Conservation (phyloP, 1,140 invertebrate species). For the Pseudomyrmex sp. region DNA sequence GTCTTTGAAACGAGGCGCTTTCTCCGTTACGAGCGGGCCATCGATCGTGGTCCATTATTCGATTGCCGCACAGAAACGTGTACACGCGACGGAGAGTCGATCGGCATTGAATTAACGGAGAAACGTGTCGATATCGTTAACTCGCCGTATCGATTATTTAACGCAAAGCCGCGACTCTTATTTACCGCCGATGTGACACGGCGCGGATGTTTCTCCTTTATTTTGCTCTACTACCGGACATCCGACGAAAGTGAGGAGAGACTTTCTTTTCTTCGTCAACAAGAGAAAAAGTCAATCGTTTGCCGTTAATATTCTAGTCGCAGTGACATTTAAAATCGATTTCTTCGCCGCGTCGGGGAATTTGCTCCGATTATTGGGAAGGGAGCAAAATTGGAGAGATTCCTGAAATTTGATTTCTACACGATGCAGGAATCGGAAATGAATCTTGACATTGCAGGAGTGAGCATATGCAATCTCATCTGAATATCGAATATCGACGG, state of each 20-base stretch:
- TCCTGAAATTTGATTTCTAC: constrained; percentile 17
- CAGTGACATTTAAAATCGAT: neutral
- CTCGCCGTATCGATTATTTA: constrained; percentile 39
- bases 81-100: neutral
- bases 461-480: neutral
- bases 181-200: constrained; percentile 10
- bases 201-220: neutral
- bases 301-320: neutral
- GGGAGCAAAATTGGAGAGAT: neutral
- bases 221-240: neutral
- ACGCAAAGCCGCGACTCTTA: constrained; percentile 35
- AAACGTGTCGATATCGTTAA: constrained; percentile 48
- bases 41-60: constrained; percentile 54
- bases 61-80: constrained; percentile 39
- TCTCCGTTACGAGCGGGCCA: constrained; percentile 44
- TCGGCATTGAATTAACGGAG: constrained; percentile 42
- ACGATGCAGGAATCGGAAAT: neutral
- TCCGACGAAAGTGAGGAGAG: too few relatives aligned
- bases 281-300: constrained; percentile 5
- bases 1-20: constrained; percentile 51
- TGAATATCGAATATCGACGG: constrained; percentile 7
- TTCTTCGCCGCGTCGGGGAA: neutral
- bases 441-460: neutral
- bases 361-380: neutral
- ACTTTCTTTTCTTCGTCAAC: too few relatives aligned